A percentile compares a stretch with the other conserved stretches of the same genome.
Conservation (phyloP, 1,140 invertebrate species). For the Hestina assimilis region DNA sequence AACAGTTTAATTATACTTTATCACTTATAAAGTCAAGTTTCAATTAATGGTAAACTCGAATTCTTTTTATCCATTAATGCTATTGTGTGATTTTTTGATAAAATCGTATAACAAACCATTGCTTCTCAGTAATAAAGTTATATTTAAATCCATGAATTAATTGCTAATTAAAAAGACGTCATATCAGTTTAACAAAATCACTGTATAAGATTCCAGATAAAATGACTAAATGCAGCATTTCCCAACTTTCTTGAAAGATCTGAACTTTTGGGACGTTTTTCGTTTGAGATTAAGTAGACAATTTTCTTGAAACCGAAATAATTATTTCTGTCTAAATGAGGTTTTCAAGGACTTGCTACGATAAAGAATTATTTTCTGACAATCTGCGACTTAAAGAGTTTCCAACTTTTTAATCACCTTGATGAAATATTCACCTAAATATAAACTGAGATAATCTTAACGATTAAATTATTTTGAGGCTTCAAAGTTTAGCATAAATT, state of each 20-base stretch:
- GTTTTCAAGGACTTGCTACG: not conserved
- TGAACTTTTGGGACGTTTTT: not conserved
- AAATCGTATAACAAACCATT: too few relatives aligned
- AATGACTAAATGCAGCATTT: not conserved
- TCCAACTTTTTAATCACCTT: not conserved
- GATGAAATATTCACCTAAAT: not conserved
- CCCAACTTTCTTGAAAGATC: not conserved
- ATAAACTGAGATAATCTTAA: not conserved
- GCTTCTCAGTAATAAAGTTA: too few relatives aligned
- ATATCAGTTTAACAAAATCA: too few relatives aligned
- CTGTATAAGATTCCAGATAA: not conserved
- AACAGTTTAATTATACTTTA: too few relatives aligned
- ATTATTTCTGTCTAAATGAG: not conserved
- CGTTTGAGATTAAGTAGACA: not conserved
- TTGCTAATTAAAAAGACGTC: too few relatives aligned
- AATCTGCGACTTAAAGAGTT: not conserved
- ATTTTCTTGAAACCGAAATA: not conserved
- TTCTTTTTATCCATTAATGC: too few relatives aligned
- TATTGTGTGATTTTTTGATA: too few relatives aligned
- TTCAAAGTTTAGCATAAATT: not conserved
- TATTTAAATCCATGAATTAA: too few relatives aligned
- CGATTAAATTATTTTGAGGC: not conserved
- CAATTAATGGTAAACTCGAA: too few relatives aligned
- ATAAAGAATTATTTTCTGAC: not conserved
- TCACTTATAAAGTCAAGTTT: too few relatives aligned